Evolutionary conservation across 1,140 invertebrate species (phyloP).

Genomic region (Dryas iulia): DNA sequence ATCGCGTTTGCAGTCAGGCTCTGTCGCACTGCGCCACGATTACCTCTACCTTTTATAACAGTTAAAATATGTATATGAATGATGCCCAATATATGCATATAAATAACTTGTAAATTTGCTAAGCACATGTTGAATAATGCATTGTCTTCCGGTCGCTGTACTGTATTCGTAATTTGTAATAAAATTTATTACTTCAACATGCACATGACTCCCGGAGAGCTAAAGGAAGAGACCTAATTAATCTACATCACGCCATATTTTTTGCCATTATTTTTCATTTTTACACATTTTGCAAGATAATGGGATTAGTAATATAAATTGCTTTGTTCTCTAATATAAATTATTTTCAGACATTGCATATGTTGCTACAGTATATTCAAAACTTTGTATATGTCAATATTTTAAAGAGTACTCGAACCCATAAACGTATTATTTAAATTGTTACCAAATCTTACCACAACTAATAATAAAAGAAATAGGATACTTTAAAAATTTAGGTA

Average conservation of each 20-base stretch:
- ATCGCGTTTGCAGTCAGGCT: too few species aligned
- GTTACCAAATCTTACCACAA: too few species aligned
- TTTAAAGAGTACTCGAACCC: too few species aligned
- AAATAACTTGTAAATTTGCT: constrained; percentile 7
- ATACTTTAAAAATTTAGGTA: too few species aligned
- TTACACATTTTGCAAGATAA: neutral
- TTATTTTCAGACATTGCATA: too few species aligned
- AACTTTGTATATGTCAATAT: too few species aligned
- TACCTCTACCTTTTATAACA: too few species aligned
- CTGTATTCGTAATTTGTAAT: neutral
- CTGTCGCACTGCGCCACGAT: too few species aligned
- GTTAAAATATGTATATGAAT: neutral
- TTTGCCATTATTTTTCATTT: neutral
- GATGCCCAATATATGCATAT: neutral
- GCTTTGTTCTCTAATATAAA: too few species aligned
- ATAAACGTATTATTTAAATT: too few species aligned
- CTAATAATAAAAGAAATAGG: too few species aligned
- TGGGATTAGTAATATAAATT: neutral
- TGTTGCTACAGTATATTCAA: too few species aligned
- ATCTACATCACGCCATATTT: constrained; percentile 2
- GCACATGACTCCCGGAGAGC: constrained; percentile 15
- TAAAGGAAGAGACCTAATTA: constrained; percentile 14
- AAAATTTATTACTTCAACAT: constrained; percentile 22
- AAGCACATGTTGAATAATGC: constrained; percentile 14
- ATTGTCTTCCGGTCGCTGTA: constrained; percentile 9